Evolutionary conservation across 2,888 invertebrate genomes (phyloP).

Genomic region (Polyommatus icarus): DNA sequence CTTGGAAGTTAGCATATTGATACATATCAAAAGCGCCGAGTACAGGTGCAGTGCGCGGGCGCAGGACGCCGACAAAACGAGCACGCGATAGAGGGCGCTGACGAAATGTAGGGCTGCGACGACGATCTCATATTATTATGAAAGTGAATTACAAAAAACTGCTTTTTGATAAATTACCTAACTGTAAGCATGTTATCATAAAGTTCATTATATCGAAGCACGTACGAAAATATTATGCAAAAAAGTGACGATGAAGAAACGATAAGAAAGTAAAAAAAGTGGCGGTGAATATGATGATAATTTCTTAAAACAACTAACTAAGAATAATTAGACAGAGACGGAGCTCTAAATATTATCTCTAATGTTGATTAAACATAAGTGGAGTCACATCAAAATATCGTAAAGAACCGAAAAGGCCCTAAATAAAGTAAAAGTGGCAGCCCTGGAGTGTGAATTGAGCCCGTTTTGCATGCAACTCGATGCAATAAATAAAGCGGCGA

Average conservation of each 20-base stretch:
- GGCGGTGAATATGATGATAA: background rate
- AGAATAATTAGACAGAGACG: background rate
- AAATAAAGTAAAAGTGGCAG: conserved; percentile 40
- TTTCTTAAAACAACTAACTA: background rate
- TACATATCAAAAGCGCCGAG: conserved; percentile 62
- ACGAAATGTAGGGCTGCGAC: conserved; percentile 43
- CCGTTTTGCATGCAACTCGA: conserved; percentile 64
- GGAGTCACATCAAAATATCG: background rate
- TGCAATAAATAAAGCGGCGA: conserved; percentile 62
- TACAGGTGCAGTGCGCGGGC: conserved; percentile 51
- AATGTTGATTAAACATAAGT: conserved; percentile 34
- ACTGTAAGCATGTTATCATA: too few relatives aligned
- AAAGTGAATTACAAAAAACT: background rate
- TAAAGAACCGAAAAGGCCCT: background rate
- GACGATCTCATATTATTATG: conserved; percentile 2
- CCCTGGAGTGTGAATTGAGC: conserved; percentile 60
- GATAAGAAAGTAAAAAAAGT: too few relatives aligned
- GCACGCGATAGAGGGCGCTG: conserved; percentile 61
- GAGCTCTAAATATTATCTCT: background rate
- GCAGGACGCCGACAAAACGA: conserved; percentile 62
- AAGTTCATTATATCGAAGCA: too few relatives aligned
- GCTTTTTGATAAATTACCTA: background rate
- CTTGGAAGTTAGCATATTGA: conserved; percentile 68
- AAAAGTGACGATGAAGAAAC: too few relatives aligned
- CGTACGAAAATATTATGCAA: too few relatives aligned